A percentile compares a stretch with the other conserved stretches of the same genome.
Conservation (phyloP, 2,113 vertebrate genomes). For the Corynorhinus townsendii region DNA sequence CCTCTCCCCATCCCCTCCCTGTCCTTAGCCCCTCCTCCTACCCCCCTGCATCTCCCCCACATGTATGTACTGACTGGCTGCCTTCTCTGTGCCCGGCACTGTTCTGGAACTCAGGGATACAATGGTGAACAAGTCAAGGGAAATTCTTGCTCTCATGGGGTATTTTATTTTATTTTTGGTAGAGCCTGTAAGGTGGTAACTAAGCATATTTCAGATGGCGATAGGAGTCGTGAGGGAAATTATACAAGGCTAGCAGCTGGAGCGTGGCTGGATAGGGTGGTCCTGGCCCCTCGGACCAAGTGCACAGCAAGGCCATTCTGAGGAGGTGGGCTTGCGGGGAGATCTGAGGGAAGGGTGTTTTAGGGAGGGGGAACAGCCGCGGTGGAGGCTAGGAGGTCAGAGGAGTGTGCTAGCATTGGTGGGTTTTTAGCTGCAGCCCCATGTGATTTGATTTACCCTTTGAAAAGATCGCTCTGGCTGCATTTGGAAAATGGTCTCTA, state of each 20-base stretch:
- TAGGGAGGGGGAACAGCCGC: neutral
- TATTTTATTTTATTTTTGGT: neutral
- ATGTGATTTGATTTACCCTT: neutral
- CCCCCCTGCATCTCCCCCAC: fast-evolving
- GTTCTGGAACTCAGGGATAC: neutral
- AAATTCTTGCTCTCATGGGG: neutral
- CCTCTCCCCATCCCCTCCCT: neutral
- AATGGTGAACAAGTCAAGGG: neutral
- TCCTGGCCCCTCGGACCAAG: neutral
- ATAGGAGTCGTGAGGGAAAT: neutral
- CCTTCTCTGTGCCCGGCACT: fast-evolving
- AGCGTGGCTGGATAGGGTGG: neutral
- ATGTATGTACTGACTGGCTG: neutral
- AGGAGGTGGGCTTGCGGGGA: neutral
- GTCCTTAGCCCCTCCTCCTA: too few relatives aligned
- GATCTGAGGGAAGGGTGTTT: neutral
- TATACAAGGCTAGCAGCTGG: neutral
- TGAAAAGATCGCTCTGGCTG: neutral
- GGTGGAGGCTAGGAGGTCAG: neutral
- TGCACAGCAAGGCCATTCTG: neutral
- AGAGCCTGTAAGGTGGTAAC: neutral
- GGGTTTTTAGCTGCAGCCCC: fast-evolving
- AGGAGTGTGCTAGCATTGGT: fast-evolving
- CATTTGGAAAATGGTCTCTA: neutral
- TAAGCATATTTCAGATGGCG: neutral